Conservation (phyloP, 2,888 invertebrate species). For the Eupelmus urozonus region DNA sequence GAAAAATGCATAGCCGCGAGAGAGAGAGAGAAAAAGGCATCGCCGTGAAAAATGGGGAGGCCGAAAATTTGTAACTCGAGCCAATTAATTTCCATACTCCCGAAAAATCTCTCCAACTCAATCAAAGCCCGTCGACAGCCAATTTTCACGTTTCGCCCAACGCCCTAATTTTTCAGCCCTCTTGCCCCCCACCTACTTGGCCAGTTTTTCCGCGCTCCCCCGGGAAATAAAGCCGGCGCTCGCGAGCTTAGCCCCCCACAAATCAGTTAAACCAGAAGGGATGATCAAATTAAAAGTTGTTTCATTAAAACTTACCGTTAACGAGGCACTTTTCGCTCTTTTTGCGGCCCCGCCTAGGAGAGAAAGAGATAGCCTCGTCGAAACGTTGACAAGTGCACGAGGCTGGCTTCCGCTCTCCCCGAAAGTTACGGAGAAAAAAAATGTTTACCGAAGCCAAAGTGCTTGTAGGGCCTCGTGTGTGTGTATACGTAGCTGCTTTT, state of each 20-base stretch:
- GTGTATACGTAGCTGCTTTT: too few relatives aligned
- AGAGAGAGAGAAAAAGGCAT: too few relatives aligned
- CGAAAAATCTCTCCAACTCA: neutral
- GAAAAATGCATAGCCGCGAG: conserved; percentile 8
- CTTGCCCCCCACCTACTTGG: too few relatives aligned
- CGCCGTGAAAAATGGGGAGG: too few relatives aligned
- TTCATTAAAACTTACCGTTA: conserved; percentile 46
- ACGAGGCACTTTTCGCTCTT: conserved; percentile 7
- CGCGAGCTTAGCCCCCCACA: conserved; percentile 31
- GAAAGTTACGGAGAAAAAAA: too few relatives aligned
- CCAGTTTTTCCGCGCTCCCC: neutral
- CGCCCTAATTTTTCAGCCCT: too few relatives aligned
- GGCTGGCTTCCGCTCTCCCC: neutral
- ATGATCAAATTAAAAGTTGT: conserved; percentile 59
- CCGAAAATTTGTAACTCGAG: neutral
- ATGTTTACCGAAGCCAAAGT: neutral
- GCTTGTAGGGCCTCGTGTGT: too few relatives aligned
- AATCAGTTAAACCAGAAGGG: conserved; percentile 29
- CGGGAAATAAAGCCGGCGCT: conserved; percentile 29
- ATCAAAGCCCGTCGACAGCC: neutral
- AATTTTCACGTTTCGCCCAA: neutral
- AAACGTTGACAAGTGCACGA: neutral
- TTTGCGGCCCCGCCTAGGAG: neutral
- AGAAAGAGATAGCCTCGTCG: conserved; percentile 12
- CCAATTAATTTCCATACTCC: too few relatives aligned